Percentiles rank a stretch among this genome's conserved stretches.
Evolutionary conservation across 2,113 vertebrate genomes (phyloP).

Genomic region (Chaenogobius annularis): DNA sequence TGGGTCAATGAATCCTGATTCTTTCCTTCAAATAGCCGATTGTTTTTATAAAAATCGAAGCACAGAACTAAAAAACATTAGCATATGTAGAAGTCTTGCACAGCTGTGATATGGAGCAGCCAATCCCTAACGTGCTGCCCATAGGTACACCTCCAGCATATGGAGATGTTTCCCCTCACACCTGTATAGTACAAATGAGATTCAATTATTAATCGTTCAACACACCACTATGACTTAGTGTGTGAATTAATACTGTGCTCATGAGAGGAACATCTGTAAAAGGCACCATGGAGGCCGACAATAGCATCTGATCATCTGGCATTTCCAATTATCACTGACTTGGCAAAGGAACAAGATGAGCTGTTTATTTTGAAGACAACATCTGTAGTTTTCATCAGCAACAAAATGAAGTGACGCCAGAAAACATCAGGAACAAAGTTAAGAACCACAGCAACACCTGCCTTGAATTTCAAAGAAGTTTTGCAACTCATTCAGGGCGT

Average conservation of each 20-base stretch:
- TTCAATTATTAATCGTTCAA: slow-evolving; percentile 74
- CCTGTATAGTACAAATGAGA: slow-evolving; percentile 53
- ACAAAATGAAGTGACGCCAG: slow-evolving; percentile 42
- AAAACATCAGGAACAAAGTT: slow-evolving; percentile 46
- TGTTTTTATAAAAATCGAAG: background rate
- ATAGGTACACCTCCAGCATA: slow-evolving; percentile 61
- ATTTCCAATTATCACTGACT: slow-evolving; percentile 53
- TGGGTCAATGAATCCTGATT: background rate
- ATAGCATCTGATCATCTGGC: slow-evolving; percentile 58
- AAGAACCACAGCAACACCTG: slow-evolving; percentile 11
- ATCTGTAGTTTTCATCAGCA: slow-evolving; percentile 66
- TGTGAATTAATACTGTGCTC: slow-evolving; percentile 58
- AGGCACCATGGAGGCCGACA: slow-evolving; percentile 28
- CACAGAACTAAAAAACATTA: slow-evolving; percentile 40
- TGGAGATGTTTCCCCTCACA: slow-evolving; percentile 63
- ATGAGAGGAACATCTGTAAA: slow-evolving; percentile 69
- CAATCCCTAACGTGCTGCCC: slow-evolving; percentile 34
- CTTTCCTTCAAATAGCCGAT: background rate
- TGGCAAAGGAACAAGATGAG: slow-evolving; percentile 53
- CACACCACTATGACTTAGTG: slow-evolving; percentile 50
- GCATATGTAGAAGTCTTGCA: slow-evolving; percentile 36
- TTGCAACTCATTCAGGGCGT: slow-evolving; percentile 21
- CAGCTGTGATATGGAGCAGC: slow-evolving; percentile 47
- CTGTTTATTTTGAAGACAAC: slow-evolving; percentile 54
- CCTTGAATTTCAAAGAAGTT: slow-evolving; percentile 29